These are phyloP conservation scores for Etia nguti DNA, from an alignment of 2,113 vertebrate genomes.

Conservation along the genomic window DNA sequence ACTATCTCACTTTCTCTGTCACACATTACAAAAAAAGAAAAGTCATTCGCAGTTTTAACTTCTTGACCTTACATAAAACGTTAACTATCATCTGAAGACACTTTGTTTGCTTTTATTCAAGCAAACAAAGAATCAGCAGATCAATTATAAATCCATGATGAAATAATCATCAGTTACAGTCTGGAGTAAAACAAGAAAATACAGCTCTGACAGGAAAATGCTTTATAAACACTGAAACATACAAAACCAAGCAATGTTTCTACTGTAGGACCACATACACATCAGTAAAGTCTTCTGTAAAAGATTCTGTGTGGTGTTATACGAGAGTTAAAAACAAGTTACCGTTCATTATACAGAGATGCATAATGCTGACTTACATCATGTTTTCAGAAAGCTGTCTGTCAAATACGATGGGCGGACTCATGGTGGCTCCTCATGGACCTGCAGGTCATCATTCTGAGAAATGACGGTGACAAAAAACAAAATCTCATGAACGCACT, in stretches of 20 bases:
- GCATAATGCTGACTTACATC: not conserved
- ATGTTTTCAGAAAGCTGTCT: not conserved
- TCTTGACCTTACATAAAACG: not conserved
- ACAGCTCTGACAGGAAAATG: not conserved
- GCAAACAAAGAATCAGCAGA: not conserved
- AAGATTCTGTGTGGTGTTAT: not conserved
- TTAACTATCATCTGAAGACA: not conserved
- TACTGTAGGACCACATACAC: not conserved
- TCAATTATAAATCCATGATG: not conserved
- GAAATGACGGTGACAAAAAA: not conserved
- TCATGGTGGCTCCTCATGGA: not conserved
- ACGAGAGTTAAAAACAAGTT: not conserved
- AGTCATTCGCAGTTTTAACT: not conserved
- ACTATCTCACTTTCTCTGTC: not conserved
- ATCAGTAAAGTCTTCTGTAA: not conserved
- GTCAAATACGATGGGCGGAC: not conserved
- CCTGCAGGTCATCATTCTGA: not conserved
- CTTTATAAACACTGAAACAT: not conserved
- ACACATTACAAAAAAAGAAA: not conserved
- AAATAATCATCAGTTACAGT: not conserved
- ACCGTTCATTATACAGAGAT: not conserved
- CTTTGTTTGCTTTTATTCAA: not conserved
- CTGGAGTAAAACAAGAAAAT: not conserved
- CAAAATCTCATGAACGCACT: not conserved
- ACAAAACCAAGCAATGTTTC: not conserved